These are phyloP conservation scores for Todiramphus chloris DNA, from an alignment of 2,113 vertebrate genomes.

Conservation along the genomic window DNA sequence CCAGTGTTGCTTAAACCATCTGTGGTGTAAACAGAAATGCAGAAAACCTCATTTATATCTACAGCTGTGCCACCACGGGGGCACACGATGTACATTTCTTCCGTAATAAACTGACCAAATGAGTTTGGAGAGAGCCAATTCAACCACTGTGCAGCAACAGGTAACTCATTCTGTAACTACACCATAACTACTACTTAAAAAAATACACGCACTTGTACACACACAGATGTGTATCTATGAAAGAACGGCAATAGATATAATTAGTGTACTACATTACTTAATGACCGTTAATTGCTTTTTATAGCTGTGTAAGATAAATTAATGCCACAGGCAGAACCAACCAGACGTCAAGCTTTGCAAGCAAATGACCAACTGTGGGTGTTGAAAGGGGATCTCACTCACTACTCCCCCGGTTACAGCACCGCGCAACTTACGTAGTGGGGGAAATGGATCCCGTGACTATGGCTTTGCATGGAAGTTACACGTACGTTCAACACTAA, in stretches of 20 bases:
- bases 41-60: background rate
- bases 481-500: background rate
- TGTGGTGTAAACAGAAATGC: background rate
- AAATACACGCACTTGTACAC: background rate
- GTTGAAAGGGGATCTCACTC: background rate
- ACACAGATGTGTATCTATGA: background rate
- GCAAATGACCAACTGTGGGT: background rate
- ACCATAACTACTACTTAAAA: background rate
- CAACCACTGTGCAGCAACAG: background rate
- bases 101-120: background rate
- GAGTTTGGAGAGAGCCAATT: background rate
- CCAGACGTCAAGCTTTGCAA: background rate
- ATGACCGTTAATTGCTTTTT: background rate
- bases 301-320: background rate
- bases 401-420: background rate
- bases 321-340: background rate
- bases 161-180: background rate
- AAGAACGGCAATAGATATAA: background rate
- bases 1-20: background rate
- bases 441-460: background rate
- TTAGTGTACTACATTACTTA: background rate
- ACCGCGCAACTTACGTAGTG: accelerated
- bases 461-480: background rate
- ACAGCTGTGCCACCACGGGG: background rate
- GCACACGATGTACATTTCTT: background rate